Conservation (phyloP, 2,113 vertebrate genomes). For the Dermatemys mawii region DNA sequence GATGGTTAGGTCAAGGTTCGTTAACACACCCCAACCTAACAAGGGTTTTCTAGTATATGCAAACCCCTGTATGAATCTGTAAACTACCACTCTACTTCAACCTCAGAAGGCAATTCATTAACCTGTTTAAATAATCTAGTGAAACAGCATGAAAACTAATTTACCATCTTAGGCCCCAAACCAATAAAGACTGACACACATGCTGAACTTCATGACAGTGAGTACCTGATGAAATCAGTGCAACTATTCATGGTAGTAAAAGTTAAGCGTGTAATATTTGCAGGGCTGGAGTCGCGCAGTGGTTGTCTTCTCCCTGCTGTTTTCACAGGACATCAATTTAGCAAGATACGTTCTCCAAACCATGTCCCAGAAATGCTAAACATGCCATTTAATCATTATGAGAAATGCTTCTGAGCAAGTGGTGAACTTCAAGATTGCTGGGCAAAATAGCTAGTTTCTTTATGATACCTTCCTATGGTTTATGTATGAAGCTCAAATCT, state of each 20-base stretch:
- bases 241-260: neutral
- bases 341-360: conserved; percentile 31
- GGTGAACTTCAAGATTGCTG: conserved; percentile 6
- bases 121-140: neutral
- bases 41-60: neutral
- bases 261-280: neutral
- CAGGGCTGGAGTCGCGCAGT: neutral
- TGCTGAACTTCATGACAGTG: neutral
- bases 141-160: neutral
- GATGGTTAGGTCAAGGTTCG: neutral
- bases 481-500: too few relatives aligned
- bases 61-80: neutral
- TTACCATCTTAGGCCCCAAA: neutral
- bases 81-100: neutral
- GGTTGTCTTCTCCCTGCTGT: neutral
- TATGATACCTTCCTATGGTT: neutral
- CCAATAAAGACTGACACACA: neutral
- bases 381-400: neutral
- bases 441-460: conserved; percentile 43
- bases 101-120: too few relatives aligned
- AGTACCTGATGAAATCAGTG: neutral
- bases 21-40: neutral
- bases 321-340: neutral
- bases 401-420: neutral
- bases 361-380: neutral